A percentile compares a stretch with the other conserved stretches of the same genome.
Evolutionary conservation across 2,113 vertebrate species (phyloP).

Genomic region (Microtus richardsoni): DNA sequence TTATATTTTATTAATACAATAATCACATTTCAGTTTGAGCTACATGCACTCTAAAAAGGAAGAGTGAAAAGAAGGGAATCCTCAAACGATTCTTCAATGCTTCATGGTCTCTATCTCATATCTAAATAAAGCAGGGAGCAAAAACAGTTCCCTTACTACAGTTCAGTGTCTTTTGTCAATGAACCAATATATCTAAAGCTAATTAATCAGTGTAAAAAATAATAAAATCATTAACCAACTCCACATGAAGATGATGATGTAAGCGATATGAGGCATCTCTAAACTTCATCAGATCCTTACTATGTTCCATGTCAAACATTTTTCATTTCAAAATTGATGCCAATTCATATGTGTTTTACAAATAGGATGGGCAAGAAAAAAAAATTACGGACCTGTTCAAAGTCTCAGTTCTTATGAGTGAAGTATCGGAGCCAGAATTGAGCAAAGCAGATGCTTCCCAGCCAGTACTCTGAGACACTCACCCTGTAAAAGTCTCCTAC

Average conservation of each 20-base stretch:
- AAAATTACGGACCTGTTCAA: not conserved
- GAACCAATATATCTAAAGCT: not conserved
- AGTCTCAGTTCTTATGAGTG: not conserved
- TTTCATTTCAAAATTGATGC: not conserved
- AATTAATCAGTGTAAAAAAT: not conserved
- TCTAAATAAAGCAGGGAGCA: not conserved
- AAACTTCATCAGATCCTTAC: not conserved
- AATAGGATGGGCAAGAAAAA: not conserved
- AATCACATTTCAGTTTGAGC: not conserved
- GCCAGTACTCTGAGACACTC: not conserved
- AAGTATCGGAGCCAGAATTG: not conserved
- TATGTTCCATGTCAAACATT: not conserved
- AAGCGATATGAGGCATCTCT: not conserved
- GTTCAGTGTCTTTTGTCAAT: not conserved
- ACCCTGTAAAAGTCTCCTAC: not conserved
- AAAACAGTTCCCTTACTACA: not conserved
- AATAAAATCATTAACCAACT: not conserved
- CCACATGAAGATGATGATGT: not conserved
- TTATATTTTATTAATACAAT: not conserved
- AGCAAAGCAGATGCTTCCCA: not conserved
- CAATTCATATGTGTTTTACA: not conserved
- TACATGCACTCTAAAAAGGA: conserved; percentile 26
- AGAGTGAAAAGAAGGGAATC: not conserved
- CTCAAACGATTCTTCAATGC: not conserved
- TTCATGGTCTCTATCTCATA: not conserved